A percentile compares a stretch with the other conserved stretches of the same genome.
Evolutionary conservation across 2,888 invertebrate species (phyloP).

Genomic region (Tetragonisca angustula): DNA sequence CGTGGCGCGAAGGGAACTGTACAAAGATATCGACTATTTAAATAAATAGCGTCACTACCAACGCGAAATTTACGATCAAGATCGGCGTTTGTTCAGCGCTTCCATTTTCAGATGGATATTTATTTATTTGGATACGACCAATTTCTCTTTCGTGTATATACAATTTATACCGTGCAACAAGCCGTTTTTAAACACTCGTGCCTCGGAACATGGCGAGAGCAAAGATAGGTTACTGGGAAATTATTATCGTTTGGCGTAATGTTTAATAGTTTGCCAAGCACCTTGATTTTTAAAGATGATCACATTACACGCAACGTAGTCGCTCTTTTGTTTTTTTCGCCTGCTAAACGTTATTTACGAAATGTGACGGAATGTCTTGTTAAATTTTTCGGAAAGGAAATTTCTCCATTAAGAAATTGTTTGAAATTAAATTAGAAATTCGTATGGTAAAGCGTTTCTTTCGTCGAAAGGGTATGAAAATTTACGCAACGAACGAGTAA

Average conservation of each 20-base stretch:
- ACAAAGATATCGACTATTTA: slow-evolving; percentile 31
- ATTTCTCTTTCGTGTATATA: slow-evolving; percentile 38
- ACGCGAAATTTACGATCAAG: slow-evolving; percentile 1
- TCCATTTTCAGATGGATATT: slow-evolving; percentile 8
- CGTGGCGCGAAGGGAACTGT: not conserved
- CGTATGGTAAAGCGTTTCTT: not conserved
- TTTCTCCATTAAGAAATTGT: no score
- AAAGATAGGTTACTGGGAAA: not conserved
- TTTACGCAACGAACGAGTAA: not conserved
- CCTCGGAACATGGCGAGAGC: not conserved
- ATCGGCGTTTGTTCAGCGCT: slow-evolving; percentile 27
- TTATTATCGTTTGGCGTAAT: not conserved
- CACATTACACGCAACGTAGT: not conserved
- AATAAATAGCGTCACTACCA: slow-evolving; percentile 34
- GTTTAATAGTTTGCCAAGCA: not conserved
- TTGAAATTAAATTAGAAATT: not conserved
- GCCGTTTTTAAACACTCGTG: slow-evolving; percentile 16
- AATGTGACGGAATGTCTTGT: not conserved
- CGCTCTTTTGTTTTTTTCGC: not conserved
- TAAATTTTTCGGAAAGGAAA: not conserved
- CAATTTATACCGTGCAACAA: slow-evolving; percentile 13
- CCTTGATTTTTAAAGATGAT: not conserved
- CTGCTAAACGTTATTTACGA: not conserved
- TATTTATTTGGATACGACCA: slow-evolving; percentile 40
- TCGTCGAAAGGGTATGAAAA: not conserved